These are phyloP conservation scores for Tretioscincus oriximinensis DNA, from an alignment of 2,113 vertebrate species.

Conservation along the genomic window DNA sequence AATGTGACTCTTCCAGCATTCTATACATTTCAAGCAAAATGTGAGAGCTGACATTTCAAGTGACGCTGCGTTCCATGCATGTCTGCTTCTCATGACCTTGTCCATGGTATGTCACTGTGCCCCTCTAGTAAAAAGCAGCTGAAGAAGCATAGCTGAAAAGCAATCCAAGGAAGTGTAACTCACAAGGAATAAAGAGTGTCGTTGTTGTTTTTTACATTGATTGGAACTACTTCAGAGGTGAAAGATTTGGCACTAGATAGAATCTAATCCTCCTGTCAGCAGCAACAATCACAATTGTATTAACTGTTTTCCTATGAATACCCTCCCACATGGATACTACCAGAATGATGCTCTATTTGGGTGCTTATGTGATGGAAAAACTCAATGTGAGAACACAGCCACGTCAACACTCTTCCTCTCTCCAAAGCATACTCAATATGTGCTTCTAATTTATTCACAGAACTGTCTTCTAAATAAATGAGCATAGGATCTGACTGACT, in stretches of 20 bases:
- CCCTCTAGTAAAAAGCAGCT: slow-evolving; percentile 17
- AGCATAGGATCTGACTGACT: slow-evolving; percentile 21
- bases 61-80: background rate
- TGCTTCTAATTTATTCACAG: too few relatives aligned
- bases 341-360: slow-evolving; percentile 19
- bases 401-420: background rate
- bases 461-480: background rate
- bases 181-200: background rate
- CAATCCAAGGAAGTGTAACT: slow-evolving; percentile 1
- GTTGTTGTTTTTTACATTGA: background rate
- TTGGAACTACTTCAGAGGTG: slow-evolving; percentile 1
- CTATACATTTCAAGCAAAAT: slow-evolving; percentile 37
- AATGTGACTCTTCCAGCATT: slow-evolving; percentile 13
- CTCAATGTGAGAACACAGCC: background rate
- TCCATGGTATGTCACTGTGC: background rate
- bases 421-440: too few relatives aligned
- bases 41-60: slow-evolving; percentile 31
- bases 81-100: slow-evolving; percentile 34
- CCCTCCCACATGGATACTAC: slow-evolving; percentile 15
- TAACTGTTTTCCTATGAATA: background rate
- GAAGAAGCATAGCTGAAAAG: slow-evolving; percentile 12
- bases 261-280: slow-evolving; percentile 11
- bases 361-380: background rate
- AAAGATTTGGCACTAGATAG: background rate
- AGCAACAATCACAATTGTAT: background rate